A percentile compares a stretch with the other conserved stretches of the same genome.
phyloP scores from a whole-genome alignment of 2,888 invertebrate genomes.

The Xylocampa areola region DNA sequence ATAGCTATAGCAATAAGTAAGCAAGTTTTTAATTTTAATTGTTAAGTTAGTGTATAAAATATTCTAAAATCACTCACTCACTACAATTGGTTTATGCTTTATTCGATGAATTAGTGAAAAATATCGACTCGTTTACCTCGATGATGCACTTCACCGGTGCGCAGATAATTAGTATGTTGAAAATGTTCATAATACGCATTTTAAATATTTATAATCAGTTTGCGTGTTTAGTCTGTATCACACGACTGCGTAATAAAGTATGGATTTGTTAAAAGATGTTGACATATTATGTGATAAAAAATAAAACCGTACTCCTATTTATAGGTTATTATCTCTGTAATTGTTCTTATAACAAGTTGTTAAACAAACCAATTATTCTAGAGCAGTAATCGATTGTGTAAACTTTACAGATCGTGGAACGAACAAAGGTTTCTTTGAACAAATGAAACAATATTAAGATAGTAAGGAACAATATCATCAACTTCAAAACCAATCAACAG shows the following conservation, averaged over 20 bases:
- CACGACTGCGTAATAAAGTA: constrained; percentile 17
- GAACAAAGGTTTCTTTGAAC: not conserved
- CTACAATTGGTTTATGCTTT: constrained; percentile 27
- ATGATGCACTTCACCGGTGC: constrained; percentile 19
- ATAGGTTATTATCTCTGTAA: constrained; percentile 34
- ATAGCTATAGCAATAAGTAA: constrained; percentile 10
- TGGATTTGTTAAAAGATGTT: constrained; percentile 9
- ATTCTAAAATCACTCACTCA: constrained; percentile 41
- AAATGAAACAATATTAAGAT: not conserved
- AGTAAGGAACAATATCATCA: no score
- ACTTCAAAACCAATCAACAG: no score
- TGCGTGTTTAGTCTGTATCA: constrained; percentile 7
- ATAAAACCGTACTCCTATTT: constrained; percentile 44
- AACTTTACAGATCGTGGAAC: constrained; percentile 2
- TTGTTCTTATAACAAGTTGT: constrained; percentile 39
- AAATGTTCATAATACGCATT: not conserved
- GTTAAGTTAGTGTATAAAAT: constrained; percentile 32
- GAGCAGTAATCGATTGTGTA: constrained; percentile 2
- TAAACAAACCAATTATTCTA: constrained; percentile 17
- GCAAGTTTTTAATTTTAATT: constrained; percentile 21
- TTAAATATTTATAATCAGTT: constrained; percentile 7
- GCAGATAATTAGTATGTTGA: constrained; percentile 5
- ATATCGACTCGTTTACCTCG: constrained; percentile 23
- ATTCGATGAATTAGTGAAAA: constrained; percentile 11
- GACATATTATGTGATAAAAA: constrained; percentile 35